Evolutionary conservation across 2,888 invertebrate species (phyloP).

Genomic region (Thymelicus lineola): DNA sequence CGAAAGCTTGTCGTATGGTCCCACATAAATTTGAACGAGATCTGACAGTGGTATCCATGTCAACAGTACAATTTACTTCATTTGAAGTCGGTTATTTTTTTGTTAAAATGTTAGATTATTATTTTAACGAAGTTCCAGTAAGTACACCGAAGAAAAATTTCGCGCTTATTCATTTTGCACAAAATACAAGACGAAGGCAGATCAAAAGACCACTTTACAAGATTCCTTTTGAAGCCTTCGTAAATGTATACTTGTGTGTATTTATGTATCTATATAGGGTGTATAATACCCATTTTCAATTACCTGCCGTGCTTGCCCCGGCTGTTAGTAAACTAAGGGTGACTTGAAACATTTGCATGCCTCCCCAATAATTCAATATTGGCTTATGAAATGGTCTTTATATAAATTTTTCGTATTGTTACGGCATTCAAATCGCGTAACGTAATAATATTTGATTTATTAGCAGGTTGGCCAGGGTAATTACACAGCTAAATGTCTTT

Average conservation of each 20-base stretch:
- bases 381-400: conserved; percentile 35
- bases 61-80: too few species aligned
- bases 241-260: conserved; percentile 42
- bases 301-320: conserved; percentile 40
- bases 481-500: background rate
- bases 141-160: conserved; percentile 21
- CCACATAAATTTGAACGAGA: too few species aligned
- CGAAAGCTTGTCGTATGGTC: too few species aligned
- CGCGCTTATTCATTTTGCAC: conserved; percentile 18
- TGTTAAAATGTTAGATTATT: too few species aligned
- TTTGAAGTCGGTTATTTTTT: too few species aligned
- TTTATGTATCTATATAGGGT: conserved; percentile 37
- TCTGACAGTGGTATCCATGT: too few species aligned
- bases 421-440: conserved; percentile 1
- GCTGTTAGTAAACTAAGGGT: conserved; percentile 38
- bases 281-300: conserved; percentile 43
- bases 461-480: background rate
- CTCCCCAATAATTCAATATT: conserved; percentile 44
- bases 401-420: conserved; percentile 30
- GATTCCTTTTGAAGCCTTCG: conserved; percentile 53
- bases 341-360: conserved; percentile 43
- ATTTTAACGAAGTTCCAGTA: conserved; percentile 12
- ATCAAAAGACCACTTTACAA: conserved; percentile 55
- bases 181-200: conserved; percentile 42
- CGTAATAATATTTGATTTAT: background rate